These are phyloP conservation scores for Drosophila takahashii DNA, from an alignment of 1,140 invertebrate genomes.

Conservation along the genomic window DNA sequence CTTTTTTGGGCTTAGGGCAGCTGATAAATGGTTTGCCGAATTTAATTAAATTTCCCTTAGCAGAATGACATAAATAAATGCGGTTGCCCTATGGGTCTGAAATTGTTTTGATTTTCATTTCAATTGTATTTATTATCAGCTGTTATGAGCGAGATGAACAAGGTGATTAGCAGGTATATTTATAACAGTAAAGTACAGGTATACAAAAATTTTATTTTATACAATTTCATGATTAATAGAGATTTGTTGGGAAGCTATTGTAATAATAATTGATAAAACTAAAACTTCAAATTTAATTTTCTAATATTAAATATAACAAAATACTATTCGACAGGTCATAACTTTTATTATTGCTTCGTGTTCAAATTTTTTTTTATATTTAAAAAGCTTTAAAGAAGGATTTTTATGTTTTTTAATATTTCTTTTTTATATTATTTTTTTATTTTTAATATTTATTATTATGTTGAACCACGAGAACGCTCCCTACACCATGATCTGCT, in stretches of 20 bases:
- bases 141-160: background rate
- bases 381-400: too few relatives aligned
- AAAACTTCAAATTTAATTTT: background rate
- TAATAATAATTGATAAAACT: background rate
- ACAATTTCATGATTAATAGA: background rate
- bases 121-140: slow-evolving; percentile 7
- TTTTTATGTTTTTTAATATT: too few relatives aligned
- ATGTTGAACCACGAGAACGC: background rate
- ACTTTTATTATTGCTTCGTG: background rate
- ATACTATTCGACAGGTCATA: too few relatives aligned
- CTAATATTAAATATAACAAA: too few relatives aligned
- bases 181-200: background rate
- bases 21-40: slow-evolving; percentile 63
- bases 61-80: slow-evolving; percentile 45
- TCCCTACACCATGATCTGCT: background rate
- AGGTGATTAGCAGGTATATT: background rate
- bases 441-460: background rate
- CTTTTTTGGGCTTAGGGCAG: slow-evolving; percentile 5
- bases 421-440: too few relatives aligned
- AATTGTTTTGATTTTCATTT: slow-evolving; percentile 25
- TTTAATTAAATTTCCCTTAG: slow-evolving; percentile 64
- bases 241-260: background rate
- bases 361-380: background rate
- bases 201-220: background rate
- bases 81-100: background rate